Evolutionary conservation across 2,113 vertebrate genomes (phyloP).

Genomic region (Odontesthes bonariensis): DNA sequence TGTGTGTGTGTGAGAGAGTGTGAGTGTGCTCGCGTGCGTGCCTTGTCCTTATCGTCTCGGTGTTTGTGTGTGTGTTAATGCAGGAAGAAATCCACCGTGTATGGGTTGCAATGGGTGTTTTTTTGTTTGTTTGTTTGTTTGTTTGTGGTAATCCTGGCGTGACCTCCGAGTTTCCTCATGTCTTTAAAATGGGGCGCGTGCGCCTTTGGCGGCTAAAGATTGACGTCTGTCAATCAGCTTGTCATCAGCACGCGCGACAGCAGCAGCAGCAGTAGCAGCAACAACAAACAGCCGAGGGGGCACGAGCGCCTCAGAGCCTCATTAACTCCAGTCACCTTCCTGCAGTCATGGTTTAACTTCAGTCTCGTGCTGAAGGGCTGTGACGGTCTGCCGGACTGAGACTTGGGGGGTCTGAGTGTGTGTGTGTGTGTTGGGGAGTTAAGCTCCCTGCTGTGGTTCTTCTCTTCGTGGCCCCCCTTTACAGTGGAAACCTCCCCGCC

Average conservation of each 20-base stretch:
- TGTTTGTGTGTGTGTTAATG: not conserved
- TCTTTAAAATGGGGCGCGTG: not conserved
- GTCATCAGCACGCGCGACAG: not conserved
- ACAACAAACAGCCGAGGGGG: not conserved
- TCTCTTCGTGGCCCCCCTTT: not conserved
- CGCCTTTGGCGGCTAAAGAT: constrained; percentile 4
- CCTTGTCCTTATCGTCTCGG: not conserved
- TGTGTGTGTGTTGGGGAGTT: not conserved
- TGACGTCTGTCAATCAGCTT: constrained; percentile 39
- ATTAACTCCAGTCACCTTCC: constrained; percentile 34
- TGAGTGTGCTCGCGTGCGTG: not conserved
- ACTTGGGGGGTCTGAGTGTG: not conserved
- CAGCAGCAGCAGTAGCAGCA: not conserved
- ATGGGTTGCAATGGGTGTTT: not conserved
- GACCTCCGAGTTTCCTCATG: too few species aligned
- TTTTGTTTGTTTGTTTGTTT: too few species aligned
- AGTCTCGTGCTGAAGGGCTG: not conserved
- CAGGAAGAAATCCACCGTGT: not conserved
- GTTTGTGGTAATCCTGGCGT: not conserved
- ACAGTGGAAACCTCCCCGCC: too few species aligned
- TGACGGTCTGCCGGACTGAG: not conserved
- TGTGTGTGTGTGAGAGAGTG: not conserved
- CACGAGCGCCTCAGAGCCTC: not conserved
- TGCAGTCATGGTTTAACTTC: constrained; percentile 2
- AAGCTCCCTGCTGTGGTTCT: not conserved